Base-by-base conservation (phyloP, 2,113 vertebrate genomes). In the Desmodus rotundus region DNA sequence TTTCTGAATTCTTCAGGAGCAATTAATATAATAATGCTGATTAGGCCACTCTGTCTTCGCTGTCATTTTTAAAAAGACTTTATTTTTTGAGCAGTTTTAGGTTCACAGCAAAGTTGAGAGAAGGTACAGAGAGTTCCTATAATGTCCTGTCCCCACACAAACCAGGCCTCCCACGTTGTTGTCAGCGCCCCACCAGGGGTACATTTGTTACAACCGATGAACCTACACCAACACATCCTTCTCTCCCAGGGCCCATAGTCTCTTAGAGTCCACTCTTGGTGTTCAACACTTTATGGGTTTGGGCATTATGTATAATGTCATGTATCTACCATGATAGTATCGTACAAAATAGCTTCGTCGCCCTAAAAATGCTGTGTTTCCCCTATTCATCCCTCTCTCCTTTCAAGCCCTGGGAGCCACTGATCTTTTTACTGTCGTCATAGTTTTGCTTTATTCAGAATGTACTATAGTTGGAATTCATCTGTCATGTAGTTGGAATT, bases 1-100 rank as follows among this genome's bases (percentile, higher is more conserved):
- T 87, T 86, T 96, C 86, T 88, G 54, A 93, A 77, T 68, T 72
- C 52, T 89, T 58, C 24, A 89, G 58, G 65, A n/a, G 47, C 50
- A 41, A 24, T 24, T 89, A 68, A 73, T 68, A 2, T 58, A 22
- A 86, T 84, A 17, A 58, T 78, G 6, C 14, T 33, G 26, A 88
- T 77, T n/a, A 45, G 63, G 24, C 7, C 24, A 31, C 26, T 41
- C 26, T 74, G 4, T 58, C 56, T 68, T 78, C 50, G 22, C 33
- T 76, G 12, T 56, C 65, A 52, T 50, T 81, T 33, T 43, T 26
- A 61, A 13, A 73, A 38, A 24, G 41, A 36, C 33, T 88, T 28
- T 45, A 11, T 58, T 43, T 82, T 65, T 54, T 65, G 54, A 73
- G 28, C 20, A 31, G 45, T 45, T 89, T 80, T 83, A 74, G 67